Evolutionary conservation across 1,140 invertebrate species (phyloP), one percentile per base, ranked within the genome.

Genomic region (Choristoneura fumiferana): DNA sequence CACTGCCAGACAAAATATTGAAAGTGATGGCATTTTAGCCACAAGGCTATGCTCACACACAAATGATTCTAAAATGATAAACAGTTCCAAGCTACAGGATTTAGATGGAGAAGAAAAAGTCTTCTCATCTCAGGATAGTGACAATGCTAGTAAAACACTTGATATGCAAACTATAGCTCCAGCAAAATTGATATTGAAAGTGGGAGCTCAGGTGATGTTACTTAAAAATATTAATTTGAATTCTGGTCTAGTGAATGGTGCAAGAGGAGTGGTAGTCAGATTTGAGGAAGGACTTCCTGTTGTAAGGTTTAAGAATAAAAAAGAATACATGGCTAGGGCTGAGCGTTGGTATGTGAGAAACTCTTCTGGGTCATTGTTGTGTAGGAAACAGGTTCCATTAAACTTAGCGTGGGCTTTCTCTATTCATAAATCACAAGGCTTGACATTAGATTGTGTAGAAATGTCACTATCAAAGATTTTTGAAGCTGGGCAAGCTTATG

Each of bases 381-480:
- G 91, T 29, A 89, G 96, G n/a, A 93, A 92, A 72, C 91, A 92
- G 73, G 84, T 98, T 2, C 98, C 98, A 0, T 87, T 99, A 0
- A 96, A 96, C 77, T 87, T 99, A 9, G 98, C 97, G 9, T 99
- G 97, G 97, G 97, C 97, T 0, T 98, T 99, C 87, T 98, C 97
- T 1, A 98, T 99, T 69, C 98, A 99, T 80, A 99, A 99, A 89
- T 97, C 95, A 58, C 96, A 98, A 92, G 98, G 98, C 4, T 91
- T 99, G 73, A 98, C 97, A 6, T 90, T 99, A 55, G 97, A 99
- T 77, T 98, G 96, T 90, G 97, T 98, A 0, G 97, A 98, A 90
- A 97, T 99, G 92, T 97, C 95, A 10, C 84, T 99, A 34, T 92
- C 93, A 0, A 93, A 94, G 73, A 96, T 97, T 8, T 99, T 99